These are phyloP conservation scores for Lethrus apterus DNA, from an alignment of 1,140 invertebrate genomes.

Conservation along the genomic window DNA sequence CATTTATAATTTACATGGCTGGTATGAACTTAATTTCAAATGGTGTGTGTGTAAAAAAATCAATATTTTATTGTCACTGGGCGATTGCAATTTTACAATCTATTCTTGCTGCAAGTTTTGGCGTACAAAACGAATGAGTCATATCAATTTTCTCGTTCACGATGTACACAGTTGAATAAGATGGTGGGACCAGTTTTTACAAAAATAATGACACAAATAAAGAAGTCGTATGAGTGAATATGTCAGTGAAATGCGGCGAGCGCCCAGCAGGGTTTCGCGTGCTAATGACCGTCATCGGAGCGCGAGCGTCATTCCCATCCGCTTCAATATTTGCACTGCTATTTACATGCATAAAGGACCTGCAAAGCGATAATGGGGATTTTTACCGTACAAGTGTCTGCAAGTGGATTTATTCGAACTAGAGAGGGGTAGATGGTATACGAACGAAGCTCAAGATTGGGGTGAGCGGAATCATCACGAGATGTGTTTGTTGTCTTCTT, in stretches of 20 bases:
- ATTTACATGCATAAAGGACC: constrained; percentile 36
- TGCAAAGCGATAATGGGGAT: constrained; percentile 35
- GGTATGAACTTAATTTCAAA: no score
- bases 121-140: no score
- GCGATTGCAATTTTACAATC: no score
- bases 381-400: constrained; percentile 36
- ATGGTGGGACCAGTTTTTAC: no score
- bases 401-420: constrained; percentile 36
- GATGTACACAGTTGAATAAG: no score
- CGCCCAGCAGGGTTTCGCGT: constrained; percentile 29
- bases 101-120: no score
- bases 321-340: constrained; percentile 27
- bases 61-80: no score
- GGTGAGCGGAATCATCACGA: constrained; percentile 18
- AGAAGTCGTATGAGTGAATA: not conserved
- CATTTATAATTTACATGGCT: no score
- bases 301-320: constrained; percentile 23
- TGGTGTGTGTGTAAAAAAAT: no score
- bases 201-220: no score
- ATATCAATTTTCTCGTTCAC: no score
- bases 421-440: constrained; percentile 24
- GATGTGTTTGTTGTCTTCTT: constrained; percentile 36
- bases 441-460: constrained; percentile 12
- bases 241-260: constrained; percentile 12
- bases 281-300: constrained; percentile 33